Evolutionary conservation across 2,797 vertebrate genomes (phyloP), one percentile per base, ranked within the genome.

Genomic region (Parauchenoglanis punctatus): DNA sequence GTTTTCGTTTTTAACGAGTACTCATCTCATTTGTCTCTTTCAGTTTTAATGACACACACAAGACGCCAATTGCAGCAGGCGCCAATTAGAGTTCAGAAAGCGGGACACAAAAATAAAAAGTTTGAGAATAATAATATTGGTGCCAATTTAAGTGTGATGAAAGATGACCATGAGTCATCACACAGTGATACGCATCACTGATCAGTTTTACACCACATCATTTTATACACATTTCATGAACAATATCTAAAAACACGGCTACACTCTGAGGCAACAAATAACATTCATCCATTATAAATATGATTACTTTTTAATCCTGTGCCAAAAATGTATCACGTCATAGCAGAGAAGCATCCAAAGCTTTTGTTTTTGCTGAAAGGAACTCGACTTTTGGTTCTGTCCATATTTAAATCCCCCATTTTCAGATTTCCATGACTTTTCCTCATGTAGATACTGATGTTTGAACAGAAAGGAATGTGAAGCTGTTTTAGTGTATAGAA

Each of bases 1-100:
- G 67, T 67, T 84, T 86, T 75, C 35, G 23, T 67, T 52, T 89
- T 86, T 88, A 88, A 88, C 54, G 76, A 88, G 75, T 6, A 40
- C 65, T 77, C 56, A 18, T 87, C 70, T 86, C 46, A 40, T 86
- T 35, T 54, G 78, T 82, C 56, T 72, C 28, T 23, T 73, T 28
- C 25, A 25, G 17, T 72, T 73, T 86, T 86, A 82, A 81, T 63
- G 67, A 72, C 7, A 20, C 56, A 49, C 46, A 67, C 8, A n/a
- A 54, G 44, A 52, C 49, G 25, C 25, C 25, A 52, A 44, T 8
- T 23, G 17, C 35, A 72, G 11, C 68, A 44, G 12, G n/a, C 28
- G 28, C 31, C 35, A 44, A 76, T 76, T 52, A 52, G n/a, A 77
- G 12, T n/a, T 7, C 23, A 52, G 40, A n/a, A 75, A 52, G 70